Conservation (phyloP, 2,888 invertebrate species). For the Ypsolopha sequella region DNA sequence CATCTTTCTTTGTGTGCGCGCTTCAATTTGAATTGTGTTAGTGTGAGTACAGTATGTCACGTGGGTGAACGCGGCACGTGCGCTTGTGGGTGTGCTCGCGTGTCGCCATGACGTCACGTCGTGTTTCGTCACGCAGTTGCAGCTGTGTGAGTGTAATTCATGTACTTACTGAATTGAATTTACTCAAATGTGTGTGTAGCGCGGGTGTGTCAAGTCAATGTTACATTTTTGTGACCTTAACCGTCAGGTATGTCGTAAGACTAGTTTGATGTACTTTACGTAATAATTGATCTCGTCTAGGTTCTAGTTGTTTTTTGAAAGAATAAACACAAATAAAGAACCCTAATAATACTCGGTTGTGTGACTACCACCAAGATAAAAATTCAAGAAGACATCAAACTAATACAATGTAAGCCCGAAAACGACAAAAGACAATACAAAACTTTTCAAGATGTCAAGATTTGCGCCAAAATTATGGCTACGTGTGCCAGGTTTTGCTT, state of each 20-base stretch:
- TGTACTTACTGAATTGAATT: slow-evolving; percentile 1
- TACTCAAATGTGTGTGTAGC: slow-evolving; percentile 21
- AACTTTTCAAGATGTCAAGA: no score
- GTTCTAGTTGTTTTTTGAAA: no score
- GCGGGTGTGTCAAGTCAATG: slow-evolving; percentile 46
- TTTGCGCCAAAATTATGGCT: no score
- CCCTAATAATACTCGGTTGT: no score
- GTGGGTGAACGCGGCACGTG: slow-evolving; percentile 31
- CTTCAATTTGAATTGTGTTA: slow-evolving; percentile 10
- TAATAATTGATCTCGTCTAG: slow-evolving; percentile 2
- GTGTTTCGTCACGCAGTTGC: slow-evolving; percentile 36
- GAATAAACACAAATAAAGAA: no score
- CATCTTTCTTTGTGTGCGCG: slow-evolving; percentile 28
- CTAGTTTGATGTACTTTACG: slow-evolving; percentile 28
- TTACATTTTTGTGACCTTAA: slow-evolving; percentile 70
- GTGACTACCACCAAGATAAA: no score
- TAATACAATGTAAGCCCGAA: no score
- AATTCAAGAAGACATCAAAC: no score
- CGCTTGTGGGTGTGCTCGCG: slow-evolving; percentile 63
- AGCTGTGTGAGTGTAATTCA: slow-evolving; percentile 16
- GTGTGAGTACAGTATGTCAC: slow-evolving; percentile 35
- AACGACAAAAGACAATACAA: no score
- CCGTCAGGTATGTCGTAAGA: slow-evolving; percentile 41
- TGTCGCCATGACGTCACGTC: slow-evolving; percentile 57
- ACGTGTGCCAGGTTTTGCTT: no score